Percentiles rank a stretch among this genome's conserved stretches.
These are phyloP conservation scores for Eulithis prunata DNA, from an alignment of 2,888 invertebrate species.

Conservation along the genomic window DNA sequence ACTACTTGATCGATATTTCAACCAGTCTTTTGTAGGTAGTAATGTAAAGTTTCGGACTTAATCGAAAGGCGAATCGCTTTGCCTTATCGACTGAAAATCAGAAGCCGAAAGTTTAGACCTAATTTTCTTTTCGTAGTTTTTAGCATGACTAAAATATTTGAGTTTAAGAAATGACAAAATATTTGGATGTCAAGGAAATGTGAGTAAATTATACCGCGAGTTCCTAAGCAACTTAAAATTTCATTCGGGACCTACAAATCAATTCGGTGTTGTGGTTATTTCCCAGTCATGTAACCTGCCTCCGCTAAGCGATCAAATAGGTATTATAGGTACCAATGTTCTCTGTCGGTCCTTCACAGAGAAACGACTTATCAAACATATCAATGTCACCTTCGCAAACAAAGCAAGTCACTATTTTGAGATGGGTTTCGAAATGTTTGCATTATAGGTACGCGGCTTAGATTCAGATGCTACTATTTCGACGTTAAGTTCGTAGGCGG, in stretches of 20 bases:
- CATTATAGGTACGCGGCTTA: slow-evolving; percentile 4
- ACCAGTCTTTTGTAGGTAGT: too few species aligned
- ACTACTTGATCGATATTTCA: neutral
- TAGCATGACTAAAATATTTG: too few species aligned
- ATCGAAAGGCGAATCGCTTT: too few species aligned
- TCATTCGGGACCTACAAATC: too few species aligned
- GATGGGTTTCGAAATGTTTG: slow-evolving; percentile 25
- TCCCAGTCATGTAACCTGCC: neutral
- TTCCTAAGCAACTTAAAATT: too few species aligned
- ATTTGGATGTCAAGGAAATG: too few species aligned
- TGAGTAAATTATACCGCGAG: too few species aligned
- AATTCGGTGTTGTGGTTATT: neutral
- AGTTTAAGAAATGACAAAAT: too few species aligned
- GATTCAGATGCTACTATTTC: neutral
- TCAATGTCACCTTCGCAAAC: slow-evolving; percentile 29
- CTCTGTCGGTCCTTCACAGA: slow-evolving; percentile 1
- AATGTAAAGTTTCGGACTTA: too few species aligned
- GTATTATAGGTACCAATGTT: neutral
- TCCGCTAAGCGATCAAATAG: neutral
- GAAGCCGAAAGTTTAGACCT: too few species aligned
- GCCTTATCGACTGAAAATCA: too few species aligned
- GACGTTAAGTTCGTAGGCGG: slow-evolving; percentile 3
- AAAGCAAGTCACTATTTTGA: slow-evolving; percentile 25
- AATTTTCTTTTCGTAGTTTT: too few species aligned
- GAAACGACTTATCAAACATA: slow-evolving; percentile 17